Base-by-base conservation (phyloP, 2,888 invertebrate species). In the Drosophila pullipes region DNA sequence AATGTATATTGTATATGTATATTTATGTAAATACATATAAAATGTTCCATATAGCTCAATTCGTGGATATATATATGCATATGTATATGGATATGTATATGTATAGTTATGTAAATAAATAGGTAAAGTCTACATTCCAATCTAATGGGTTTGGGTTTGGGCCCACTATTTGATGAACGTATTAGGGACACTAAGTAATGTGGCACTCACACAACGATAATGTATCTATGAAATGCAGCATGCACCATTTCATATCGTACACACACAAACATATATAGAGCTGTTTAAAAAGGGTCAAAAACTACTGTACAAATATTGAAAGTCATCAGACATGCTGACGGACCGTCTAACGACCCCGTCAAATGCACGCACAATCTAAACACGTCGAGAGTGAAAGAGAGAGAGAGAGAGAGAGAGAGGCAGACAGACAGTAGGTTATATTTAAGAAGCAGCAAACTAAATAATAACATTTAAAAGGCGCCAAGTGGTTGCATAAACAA, bases 401-500 rank as follows among this genome's bases (percentile, higher is more conserved):
- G 55, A 65, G 49, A 66, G 31, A 25, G 1, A 30, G 1, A 30
- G 0, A 4, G n/a, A 16, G 6, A 64, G 55, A 65, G 30, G n/a
- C n/a, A 68, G 11, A 37, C n/a, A 25, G 54, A 18, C 35, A 18
- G 54, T n/a, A 1, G 41, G 31, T 67, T 62, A 70, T 49, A 70
- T 68, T 69, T 78, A 60, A 64, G 66, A 55, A 66, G 62, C 76
- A 80, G 69, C 74, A 86, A 91, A 83, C 81, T 83, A 82, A 89
- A 91, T 85, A 90, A 91, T 83, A 90, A 92, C 90, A 92, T 92
- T 91, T 89, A 90, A 89, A 90, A 91, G 93, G 92, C 92, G 92
- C 92, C 92, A 92, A 92, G 91, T 92, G 91, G 89, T 91, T 91
- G 68, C 79, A 88, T 92, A 92, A 92, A 92, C 92, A 92, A 92